Evolutionary conservation across 2,113 vertebrate species (phyloP), one percentile per base, ranked within the genome.

Genomic region (Oplegnathus fasciatus): DNA sequence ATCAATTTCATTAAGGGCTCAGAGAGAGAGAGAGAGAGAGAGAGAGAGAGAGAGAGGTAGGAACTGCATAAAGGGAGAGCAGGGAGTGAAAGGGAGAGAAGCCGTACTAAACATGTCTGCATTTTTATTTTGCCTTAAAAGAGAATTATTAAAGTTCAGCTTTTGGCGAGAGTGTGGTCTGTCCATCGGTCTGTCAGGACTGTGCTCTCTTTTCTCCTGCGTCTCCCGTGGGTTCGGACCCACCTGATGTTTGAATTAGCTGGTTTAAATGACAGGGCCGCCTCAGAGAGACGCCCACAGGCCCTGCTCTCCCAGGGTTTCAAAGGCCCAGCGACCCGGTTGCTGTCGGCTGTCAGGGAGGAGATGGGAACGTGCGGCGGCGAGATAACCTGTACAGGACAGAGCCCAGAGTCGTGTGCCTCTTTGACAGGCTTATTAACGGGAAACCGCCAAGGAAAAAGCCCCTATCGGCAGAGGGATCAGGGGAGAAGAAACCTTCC

Each of bases 341-440:
- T 75, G 83, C 83, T 87, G 87, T 78, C 69, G 79, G 65, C 88
- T 92, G 80, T 90, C 91, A 90, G 87, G 68, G 83, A 91, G 90
- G 80, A 93, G 91, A 94, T 87, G 88, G 91, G 94, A 95, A 94
- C 58, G 87, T 96, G 96, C 62, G 89, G 89, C 68, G 83, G 78
- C 18, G 91, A 94, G 94, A 96, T 95, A 96, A 96, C 95, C 94
- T 88, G 94, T 67, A 71, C 26, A 70, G 91, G 94, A 93, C 52
- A 24, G 70, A 87, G 93, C 94, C 91, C 89, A 80, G 88, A 94
- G 92, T 84, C 73, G 37, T 87, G 66, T 22, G 87, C 91, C 93
- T 92, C 91, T 93, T 94, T 93, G 94, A 96, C 89, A 95, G 96
- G 90, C 93, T 96, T 95, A 96, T 96, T 95, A 97, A 95, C 93